A percentile compares a stretch with the other conserved stretches of the same genome.
These are phyloP conservation scores for Caenorhabditis elegans DNA, from an alignment of 1,140 invertebrate species.

Conservation along the genomic window WBcel235 BX284603.4:5533501-5534000, in stretches of 20 bases:
- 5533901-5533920: constrained; percentile 62
- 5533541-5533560: constrained; percentile 58
- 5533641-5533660: constrained; percentile 62
- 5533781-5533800: not conserved
- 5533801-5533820: not conserved
- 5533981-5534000: constrained; percentile 21
- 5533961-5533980: constrained; percentile 17
- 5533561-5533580: constrained; percentile 59
- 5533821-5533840: constrained; percentile 42
- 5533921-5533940: not conserved
- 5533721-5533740: constrained; percentile 58
- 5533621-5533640: constrained; percentile 45
- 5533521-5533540: constrained; percentile 60
- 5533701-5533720: constrained; percentile 62
- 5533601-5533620: constrained; percentile 52
- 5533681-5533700: constrained; percentile 46
- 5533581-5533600: constrained; percentile 60
- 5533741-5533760: not conserved
- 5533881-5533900: constrained; percentile 61
- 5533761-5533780: not conserved
- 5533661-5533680: constrained; percentile 58
- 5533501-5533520: no score
- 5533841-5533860: not conserved
- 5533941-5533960: not conserved
- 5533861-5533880: constrained; percentile 16